Evolutionary conservation across 2,113 vertebrate species (phyloP), one percentile per base, ranked within the genome.

Genomic region (Oncorhynchus mykiss): DNA sequence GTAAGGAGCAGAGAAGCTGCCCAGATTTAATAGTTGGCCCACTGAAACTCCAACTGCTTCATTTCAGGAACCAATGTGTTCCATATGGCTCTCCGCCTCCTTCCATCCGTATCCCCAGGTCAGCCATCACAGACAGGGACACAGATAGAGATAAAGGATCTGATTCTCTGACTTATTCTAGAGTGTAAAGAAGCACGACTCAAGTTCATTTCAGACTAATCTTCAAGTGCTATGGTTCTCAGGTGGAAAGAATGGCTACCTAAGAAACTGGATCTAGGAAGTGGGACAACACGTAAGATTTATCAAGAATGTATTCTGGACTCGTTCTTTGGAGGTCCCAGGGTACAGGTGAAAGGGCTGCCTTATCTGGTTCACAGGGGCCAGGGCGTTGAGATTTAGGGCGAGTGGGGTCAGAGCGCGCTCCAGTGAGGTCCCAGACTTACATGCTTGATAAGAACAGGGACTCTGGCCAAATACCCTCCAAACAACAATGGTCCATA

Each of bases 221-320:
- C 59, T 62, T 16, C 18, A 62, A 62, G n/a, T 62, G 4, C n/a
- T 16, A 22, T 24, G 59, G 59, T 22, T 62, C 59, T 62, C 18
- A 22, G 54, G 18, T 57, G 39, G 39, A 45, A 45, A 45, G 39
- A 45, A 18, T 57, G 54, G 14, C 11, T 64, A 64, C n/a, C 22
- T 27, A 12, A 12, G 5, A 95, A 93, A 85, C 82, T 94, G 91
- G 94, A 94, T 93, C 88, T 93, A 93, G 92, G 91, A 93, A 91
- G 91, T 78, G 77, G 93, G 92, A 95, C 94, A 94, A 93, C 92
- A 93, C 91, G 90, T 90, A 91, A 93, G 93, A 92, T 93, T 95
- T 92, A 94, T 94, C 94, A 94, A 92, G 92, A 93, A 94, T 94
- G 95, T 84, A 79, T 94, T 92, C 95, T 95, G 94, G 95, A 95